A percentile compares a stretch with the other conserved stretches of the same genome.
These are phyloP conservation scores for Lithophane semibrunnea DNA, from an alignment of 2,888 invertebrate species.

Conservation along the genomic window DNA sequence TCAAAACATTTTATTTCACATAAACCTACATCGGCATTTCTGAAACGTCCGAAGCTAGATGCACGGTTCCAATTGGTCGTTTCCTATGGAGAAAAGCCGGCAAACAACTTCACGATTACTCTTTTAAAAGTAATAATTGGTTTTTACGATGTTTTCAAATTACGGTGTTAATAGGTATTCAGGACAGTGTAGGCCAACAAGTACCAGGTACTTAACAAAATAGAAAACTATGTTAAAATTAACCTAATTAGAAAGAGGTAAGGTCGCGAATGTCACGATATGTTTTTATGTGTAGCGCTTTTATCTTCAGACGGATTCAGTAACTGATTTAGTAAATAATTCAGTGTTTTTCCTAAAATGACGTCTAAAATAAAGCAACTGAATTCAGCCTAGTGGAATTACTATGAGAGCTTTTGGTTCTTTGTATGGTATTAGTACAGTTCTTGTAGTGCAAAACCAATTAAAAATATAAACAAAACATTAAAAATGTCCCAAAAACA, in stretches of 20 bases:
- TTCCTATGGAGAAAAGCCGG: too few species aligned
- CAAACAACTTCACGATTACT: too few species aligned
- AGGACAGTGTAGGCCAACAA: too few species aligned
- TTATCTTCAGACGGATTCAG: neutral
- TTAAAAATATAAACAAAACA: slow-evolving; percentile 33
- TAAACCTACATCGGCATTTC: too few species aligned
- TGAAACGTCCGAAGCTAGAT: too few species aligned
- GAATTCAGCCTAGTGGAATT: neutral
- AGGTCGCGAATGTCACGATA: neutral
- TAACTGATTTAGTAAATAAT: neutral
- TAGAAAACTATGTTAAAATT: neutral
- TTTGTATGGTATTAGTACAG: neutral
- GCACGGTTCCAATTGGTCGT: too few species aligned
- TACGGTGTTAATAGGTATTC: too few species aligned
- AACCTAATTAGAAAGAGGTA: neutral
- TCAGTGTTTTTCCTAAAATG: neutral
- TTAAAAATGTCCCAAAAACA: slow-evolving; percentile 21
- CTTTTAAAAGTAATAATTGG: too few species aligned
- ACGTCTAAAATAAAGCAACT: neutral
- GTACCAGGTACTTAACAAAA: too few species aligned
- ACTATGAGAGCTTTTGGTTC: neutral
- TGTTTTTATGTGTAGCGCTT: neutral
- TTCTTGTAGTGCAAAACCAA: neutral
- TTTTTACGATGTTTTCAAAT: too few species aligned
- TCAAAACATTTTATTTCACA: too few species aligned